Evolutionary conservation across 2,797 vertebrate genomes (phyloP), one percentile per base, ranked within the genome.

Genomic region (Philypnodon macrostomus): DNA sequence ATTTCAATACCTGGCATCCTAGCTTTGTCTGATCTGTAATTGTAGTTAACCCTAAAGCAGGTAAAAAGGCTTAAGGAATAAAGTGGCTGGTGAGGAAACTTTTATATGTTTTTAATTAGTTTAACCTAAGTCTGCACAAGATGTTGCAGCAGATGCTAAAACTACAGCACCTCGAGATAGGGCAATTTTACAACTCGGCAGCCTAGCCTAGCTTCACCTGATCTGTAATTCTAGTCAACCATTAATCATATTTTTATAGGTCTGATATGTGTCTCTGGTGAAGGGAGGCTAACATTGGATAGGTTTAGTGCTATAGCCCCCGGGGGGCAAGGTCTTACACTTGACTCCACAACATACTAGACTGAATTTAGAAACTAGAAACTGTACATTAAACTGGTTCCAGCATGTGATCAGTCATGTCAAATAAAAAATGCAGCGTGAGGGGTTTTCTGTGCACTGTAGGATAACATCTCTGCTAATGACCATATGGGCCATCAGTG

Each of bases 211-310:
- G n/a, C n/a, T n/a, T n/a, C n/a, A n/a, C 48, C 31, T 17, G 34
- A 12, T 4, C 41, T 30, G 65, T 55, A 70, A 80, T 59, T 55
- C 40, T 23, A 71, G 56, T 49, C 51, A 8, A 1, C 10, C 37
- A 61, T 65, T 42, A 59, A 37, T 73, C 52, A 66, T 7, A 48
- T 0, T 21, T 75, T 63, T 48, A 70, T 38, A 14, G 32, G 18
- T 35, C 58, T 39, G 64, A 55, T 60, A 51, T 58, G 32, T 19
- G 35, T 56, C 58, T 48, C 33, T 13, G 32, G 24, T 32, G 33
- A 41, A 52, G 18, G 18, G 37, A 52, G 9, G 21, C 37, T 32
- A 4, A 12, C 10, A 18, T n/a, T 16, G 23, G 7, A 37, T 4
- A 27, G 17, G 23, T 17, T 58, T 1, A 40, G 19, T n/a, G 7